Evolutionary conservation across 2,113 vertebrate species (phyloP), one percentile per base, ranked within the genome.

Genomic region (Indicator maculatus): DNA sequence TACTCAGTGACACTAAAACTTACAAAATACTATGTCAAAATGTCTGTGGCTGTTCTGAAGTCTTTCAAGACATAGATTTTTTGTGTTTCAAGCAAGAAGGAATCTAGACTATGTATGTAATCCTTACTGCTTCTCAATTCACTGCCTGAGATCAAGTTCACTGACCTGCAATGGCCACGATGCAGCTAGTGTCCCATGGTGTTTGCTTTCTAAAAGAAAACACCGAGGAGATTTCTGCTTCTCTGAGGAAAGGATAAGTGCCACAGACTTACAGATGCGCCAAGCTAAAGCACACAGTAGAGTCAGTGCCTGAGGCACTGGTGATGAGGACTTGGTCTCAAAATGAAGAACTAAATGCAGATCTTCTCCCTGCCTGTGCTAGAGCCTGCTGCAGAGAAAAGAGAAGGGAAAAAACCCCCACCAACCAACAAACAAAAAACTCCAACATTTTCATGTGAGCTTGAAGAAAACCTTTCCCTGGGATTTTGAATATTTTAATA

Each of bases 331-430:
- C 75, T 93, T 72, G 56, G 89, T 87, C 33, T 20, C 67, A 86
- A 88, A 89, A 91, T 41, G 36, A 87, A 61, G 83, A 90, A 87
- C 56, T 66, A 87, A 92, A 90, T 73, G 81, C 36, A 89, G 81
- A 85, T 87, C 66, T 91, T 93, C 73, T 87, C 66, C 73, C 65
- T 96, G 71, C 58, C 39, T 73, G 45, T 60, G 74, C 79, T 78
- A 39, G 26, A 90, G 67, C 23, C 75, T 93, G 23, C 82, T 87
- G 76, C 74, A 88, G 83, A 52, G n/a, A 8, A 41, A 39, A 56
- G 7, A 44, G 27, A 36, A 3, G 14, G 17, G 26, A 19, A 19
- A 3, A 13, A 45, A 30, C 6, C 12, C 5, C 23, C 21, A 26
- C 50, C 23, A 52, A 36, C 50, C 28, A 20, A 8, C 4, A 44